Conservation (phyloP, 2,888 invertebrate species). For the Drosophila macrothrix region DNA sequence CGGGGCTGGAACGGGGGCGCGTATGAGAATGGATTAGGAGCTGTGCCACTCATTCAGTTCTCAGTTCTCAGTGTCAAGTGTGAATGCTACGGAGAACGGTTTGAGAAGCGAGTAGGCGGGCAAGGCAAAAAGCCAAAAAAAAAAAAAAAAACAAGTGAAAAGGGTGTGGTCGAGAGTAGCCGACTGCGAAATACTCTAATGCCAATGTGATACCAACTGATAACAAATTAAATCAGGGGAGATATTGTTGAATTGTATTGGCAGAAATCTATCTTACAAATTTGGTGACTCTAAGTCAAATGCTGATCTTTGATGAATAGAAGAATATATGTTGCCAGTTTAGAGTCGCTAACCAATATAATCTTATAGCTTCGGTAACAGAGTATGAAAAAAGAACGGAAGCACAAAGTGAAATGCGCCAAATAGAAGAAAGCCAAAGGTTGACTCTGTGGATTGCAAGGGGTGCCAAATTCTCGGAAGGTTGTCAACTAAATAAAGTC, state of each 20-base stretch:
- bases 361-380: not conserved
- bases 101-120: not conserved
- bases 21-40: slow-evolving; percentile 39
- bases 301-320: not conserved
- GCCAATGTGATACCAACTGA: not conserved
- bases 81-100: slow-evolving; percentile 14
- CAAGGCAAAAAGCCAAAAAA: not conserved
- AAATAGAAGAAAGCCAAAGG: slow-evolving; percentile 60
- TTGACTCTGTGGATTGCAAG: slow-evolving; percentile 54
- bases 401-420: slow-evolving; percentile 63
- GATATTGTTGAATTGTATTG: too few species aligned
- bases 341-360: not conserved
- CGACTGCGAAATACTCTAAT: not conserved
- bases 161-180: not conserved
- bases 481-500: slow-evolving; percentile 62
- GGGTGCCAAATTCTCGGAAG: slow-evolving; percentile 76
- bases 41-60: slow-evolving; percentile 40
- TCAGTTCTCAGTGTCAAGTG: slow-evolving; percentile 44
- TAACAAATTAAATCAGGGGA: not conserved
- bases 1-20: not conserved
- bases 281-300: not conserved
- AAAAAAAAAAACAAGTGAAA: not conserved
- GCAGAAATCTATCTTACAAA: not conserved
- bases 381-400: slow-evolving; percentile 18
- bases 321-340: not conserved